A percentile compares a stretch with the other conserved stretches of the same genome.
Evolutionary conservation across 2,888 invertebrate genomes (phyloP).

Genomic region (Philonicus albiceps): DNA sequence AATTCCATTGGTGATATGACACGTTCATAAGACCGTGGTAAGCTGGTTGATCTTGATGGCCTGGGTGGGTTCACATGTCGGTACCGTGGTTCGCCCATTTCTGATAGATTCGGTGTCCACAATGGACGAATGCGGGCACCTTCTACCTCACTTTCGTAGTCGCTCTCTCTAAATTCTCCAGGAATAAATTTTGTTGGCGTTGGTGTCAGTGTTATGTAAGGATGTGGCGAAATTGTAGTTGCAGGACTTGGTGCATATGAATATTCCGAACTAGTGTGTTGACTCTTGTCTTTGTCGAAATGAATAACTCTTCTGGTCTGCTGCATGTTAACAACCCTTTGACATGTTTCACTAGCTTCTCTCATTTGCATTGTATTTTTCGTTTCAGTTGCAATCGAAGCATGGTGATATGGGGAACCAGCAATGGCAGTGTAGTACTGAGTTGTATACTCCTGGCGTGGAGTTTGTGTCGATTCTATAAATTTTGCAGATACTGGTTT

Average conservation of each 20-base stretch:
- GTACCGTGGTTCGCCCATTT: constrained; percentile 68
- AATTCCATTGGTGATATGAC: constrained; percentile 71
- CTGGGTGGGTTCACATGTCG: constrained; percentile 70
- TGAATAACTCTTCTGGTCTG: constrained; percentile 75
- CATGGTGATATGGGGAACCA: constrained; percentile 68
- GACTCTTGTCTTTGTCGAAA: constrained; percentile 66
- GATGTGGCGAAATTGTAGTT: constrained; percentile 57
- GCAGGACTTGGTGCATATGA: constrained; percentile 64
- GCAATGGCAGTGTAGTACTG: constrained; percentile 68
- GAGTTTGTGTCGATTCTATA: constrained; percentile 62
- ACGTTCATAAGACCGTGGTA: constrained; percentile 65
- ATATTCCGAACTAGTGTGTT: constrained; percentile 58
- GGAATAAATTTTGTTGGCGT: constrained; percentile 72
- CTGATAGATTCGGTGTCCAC: constrained; percentile 71
- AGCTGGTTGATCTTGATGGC: constrained; percentile 64
- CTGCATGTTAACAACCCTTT: constrained; percentile 72
- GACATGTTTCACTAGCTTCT: constrained; percentile 72
- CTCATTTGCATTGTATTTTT: constrained; percentile 76
- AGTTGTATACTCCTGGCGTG: constrained; percentile 66
- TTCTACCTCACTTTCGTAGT: constrained; percentile 76
- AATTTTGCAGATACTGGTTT: constrained; percentile 65
- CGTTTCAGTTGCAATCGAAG: constrained; percentile 71
- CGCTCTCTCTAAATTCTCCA: constrained; percentile 72
- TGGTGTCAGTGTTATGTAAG: constrained; percentile 64
- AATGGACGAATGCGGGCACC: constrained; percentile 68